These are phyloP conservation scores for Myodes glareolus DNA, from an alignment of 2,113 vertebrate species.

Conservation along the genomic window DNA sequence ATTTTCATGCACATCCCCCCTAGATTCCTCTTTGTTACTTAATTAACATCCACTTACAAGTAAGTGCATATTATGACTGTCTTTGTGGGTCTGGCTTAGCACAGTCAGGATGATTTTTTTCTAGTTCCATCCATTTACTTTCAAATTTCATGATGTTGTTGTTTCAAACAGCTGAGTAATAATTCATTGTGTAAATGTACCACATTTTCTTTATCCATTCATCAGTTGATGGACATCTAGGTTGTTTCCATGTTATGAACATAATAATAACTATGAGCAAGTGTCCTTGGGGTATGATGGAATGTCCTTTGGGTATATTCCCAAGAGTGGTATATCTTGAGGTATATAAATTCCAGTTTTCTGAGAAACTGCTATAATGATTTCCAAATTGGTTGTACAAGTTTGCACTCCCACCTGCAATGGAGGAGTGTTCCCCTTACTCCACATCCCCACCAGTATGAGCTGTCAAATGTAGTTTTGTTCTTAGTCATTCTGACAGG, in stretches of 20 bases:
- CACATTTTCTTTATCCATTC: not conserved
- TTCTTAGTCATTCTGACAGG: no score
- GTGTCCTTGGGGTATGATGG: not conserved
- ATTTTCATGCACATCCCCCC: not conserved
- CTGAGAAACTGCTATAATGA: not conserved
- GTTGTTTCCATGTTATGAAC: not conserved
- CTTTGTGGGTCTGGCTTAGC: not conserved
- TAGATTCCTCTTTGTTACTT: not conserved
- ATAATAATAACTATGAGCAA: not conserved
- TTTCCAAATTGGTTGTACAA: no score
- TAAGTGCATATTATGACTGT: not conserved
- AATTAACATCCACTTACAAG: not conserved
- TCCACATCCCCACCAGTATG: no score
- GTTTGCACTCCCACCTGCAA: no score
- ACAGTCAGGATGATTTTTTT: not conserved
- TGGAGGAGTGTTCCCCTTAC: no score
- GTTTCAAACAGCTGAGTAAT: not conserved
- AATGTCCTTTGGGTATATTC: not conserved
- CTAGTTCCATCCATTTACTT: not conserved
- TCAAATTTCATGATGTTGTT: not conserved
- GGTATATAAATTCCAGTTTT: not conserved
- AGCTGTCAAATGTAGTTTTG: no score
- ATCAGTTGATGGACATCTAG: not conserved
- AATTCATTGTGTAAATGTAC: not conserved
- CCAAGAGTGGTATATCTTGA: not conserved